A percentile compares a stretch with the other conserved stretches of the same genome.
Conservation (phyloP, 2,888 invertebrate species). For the Drosophila tripunctata region DNA sequence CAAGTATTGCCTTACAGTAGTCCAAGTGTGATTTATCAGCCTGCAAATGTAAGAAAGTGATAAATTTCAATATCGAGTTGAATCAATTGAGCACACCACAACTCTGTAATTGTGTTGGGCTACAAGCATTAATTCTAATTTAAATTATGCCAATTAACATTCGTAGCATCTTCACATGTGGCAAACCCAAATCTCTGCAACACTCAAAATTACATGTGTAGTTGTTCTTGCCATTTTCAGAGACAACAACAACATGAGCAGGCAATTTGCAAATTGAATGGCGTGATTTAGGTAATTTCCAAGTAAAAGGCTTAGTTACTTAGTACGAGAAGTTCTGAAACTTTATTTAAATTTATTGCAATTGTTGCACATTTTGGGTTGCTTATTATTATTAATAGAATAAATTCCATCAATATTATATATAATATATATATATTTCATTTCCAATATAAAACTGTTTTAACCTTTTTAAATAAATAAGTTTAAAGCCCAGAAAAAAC, state of each 20-base stretch:
- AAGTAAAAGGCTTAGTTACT: too few species aligned
- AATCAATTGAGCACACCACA: not conserved
- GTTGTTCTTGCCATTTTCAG: not conserved
- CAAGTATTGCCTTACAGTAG: not conserved
- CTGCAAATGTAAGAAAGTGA: conserved; percentile 22
- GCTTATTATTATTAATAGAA: too few species aligned
- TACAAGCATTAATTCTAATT: conserved; percentile 43
- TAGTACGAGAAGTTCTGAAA: too few species aligned
- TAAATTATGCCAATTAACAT: conserved; percentile 55
- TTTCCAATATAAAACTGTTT: too few species aligned
- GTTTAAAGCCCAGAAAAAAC: too few species aligned
- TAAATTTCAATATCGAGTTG: not conserved
- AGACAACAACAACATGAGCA: not conserved
- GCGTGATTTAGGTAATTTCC: not conserved
- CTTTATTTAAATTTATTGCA: too few species aligned
- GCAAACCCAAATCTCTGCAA: conserved; percentile 20
- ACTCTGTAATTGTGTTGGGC: not conserved
- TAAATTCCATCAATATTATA: too few species aligned
- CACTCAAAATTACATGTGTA: conserved; percentile 13
- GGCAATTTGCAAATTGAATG: not conserved
- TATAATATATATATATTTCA: too few species aligned
- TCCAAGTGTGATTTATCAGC: conserved; percentile 4
- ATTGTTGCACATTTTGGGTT: too few species aligned
- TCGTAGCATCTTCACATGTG: conserved; percentile 17
- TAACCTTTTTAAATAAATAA: too few species aligned